Percentiles rank a stretch among this genome's conserved stretches.
Evolutionary conservation across 2,888 invertebrate genomes (phyloP).

Genomic region (Laspeyria flexula): DNA sequence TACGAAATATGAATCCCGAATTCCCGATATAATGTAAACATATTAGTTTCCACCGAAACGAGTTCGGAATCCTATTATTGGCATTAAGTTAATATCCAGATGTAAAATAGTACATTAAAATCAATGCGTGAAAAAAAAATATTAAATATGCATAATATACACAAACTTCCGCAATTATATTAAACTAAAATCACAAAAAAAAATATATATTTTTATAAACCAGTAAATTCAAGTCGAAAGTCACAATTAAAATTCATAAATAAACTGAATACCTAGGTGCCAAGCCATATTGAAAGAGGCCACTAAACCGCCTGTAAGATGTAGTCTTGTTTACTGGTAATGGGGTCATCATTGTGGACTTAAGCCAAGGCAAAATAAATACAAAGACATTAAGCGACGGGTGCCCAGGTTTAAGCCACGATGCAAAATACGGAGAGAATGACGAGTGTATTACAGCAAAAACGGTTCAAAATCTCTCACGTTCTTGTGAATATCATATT

Average conservation of each 20-base stretch:
- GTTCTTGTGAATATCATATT: constrained; percentile 1
- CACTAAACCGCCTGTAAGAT: neutral
- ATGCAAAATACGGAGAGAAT: neutral
- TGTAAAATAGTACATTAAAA: too few species aligned
- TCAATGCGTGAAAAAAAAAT: too few species aligned
- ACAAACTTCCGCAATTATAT: too few species aligned
- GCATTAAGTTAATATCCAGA: too few species aligned
- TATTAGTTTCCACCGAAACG: too few species aligned
- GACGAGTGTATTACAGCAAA: constrained; percentile 7
- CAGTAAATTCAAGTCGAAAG: neutral
- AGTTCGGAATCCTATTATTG: too few species aligned
- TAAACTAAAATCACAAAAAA: too few species aligned
- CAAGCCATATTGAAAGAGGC: neutral
- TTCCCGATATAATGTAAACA: too few species aligned
- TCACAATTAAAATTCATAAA: neutral
- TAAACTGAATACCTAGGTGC: neutral
- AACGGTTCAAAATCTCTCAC: constrained; percentile 2
- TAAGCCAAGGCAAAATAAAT: constrained; percentile 1
- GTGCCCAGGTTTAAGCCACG: constrained; percentile 2
- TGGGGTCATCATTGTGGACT: neutral
- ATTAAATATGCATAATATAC: too few species aligned
- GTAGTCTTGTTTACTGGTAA: neutral
- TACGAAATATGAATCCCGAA: too few species aligned
- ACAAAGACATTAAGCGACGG: constrained; percentile 1
- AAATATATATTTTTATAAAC: too few species aligned